A percentile compares a stretch with the other conserved stretches of the same genome.
Evolutionary conservation across 2,888 invertebrate species (phyloP).

Genomic region (Hylaea fasciaria): DNA sequence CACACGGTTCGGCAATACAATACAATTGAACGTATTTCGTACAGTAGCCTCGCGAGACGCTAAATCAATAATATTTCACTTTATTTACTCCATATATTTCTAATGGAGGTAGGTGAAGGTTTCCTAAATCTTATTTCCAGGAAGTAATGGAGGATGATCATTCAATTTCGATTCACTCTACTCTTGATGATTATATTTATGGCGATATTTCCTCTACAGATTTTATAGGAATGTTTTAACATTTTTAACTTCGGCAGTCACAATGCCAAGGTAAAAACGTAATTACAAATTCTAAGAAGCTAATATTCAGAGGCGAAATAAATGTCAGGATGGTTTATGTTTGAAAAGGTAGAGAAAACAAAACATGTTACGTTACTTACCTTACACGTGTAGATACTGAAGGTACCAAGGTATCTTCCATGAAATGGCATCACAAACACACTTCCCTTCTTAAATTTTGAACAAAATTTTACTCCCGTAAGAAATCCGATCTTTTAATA

Average conservation of each 20-base stretch:
- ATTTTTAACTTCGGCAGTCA: background rate
- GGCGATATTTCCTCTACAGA: constrained; percentile 3
- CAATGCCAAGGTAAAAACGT: background rate
- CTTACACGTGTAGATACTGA: too few species aligned
- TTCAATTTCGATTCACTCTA: constrained; percentile 35
- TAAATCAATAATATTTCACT: constrained; percentile 53
- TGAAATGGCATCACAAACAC: background rate
- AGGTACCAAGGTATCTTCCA: constrained; percentile 2
- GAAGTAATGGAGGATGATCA: constrained; percentile 34
- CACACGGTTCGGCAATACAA: constrained; percentile 12
- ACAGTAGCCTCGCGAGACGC: constrained; percentile 33
- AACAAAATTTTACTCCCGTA: too few species aligned
- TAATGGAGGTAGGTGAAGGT: constrained; percentile 46
- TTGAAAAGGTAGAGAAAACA: constrained; percentile 5
- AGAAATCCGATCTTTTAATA: too few species aligned
- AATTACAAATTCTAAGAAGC: background rate
- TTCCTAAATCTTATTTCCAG: constrained; percentile 52
- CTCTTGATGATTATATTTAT: constrained; percentile 31
- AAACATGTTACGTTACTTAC: constrained; percentile 22
- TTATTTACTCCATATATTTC: constrained; percentile 49
- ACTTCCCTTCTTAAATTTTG: too few species aligned
- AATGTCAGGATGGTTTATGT: constrained; percentile 15
- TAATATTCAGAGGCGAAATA: constrained; percentile 2
- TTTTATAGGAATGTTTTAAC: background rate
- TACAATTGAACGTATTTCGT: constrained; percentile 16